Conservation (phyloP, 2,113 vertebrate species). For the Passer domesticus region DNA sequence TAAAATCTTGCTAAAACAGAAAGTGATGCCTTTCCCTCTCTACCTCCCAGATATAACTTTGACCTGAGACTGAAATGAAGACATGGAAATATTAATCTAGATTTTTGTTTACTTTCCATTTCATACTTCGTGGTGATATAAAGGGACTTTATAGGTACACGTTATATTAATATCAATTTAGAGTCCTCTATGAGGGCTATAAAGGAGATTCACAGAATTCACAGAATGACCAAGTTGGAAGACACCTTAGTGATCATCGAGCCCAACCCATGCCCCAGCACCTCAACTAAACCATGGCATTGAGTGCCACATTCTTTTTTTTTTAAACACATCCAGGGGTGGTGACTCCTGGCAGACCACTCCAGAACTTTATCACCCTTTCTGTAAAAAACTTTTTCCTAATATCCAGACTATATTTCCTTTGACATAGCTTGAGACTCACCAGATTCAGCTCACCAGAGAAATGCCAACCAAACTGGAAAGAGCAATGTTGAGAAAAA, state of each 20-base stretch:
- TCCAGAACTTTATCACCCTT: background rate
- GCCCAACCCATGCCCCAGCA: background rate
- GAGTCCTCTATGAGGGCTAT: background rate
- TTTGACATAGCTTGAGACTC: background rate
- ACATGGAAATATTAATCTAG: background rate
- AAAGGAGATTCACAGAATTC: background rate
- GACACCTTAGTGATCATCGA: background rate
- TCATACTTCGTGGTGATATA: background rate
- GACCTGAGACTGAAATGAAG: background rate
- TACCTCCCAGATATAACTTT: background rate
- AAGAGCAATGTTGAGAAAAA: background rate
- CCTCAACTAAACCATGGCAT: background rate
- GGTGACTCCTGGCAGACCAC: background rate
- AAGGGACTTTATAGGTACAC: background rate
- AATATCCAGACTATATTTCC: background rate
- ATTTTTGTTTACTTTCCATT: background rate
- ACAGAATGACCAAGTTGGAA: background rate
- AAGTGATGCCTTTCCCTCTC: background rate
- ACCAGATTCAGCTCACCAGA: background rate
- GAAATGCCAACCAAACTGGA: background rate
- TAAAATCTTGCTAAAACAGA: background rate
- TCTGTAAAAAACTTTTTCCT: background rate
- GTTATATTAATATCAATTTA: background rate
- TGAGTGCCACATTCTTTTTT: background rate
- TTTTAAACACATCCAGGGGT: background rate